These are phyloP conservation scores for Tyrannus savana DNA, from an alignment of 2,113 vertebrate species.

Conservation along the genomic window DNA sequence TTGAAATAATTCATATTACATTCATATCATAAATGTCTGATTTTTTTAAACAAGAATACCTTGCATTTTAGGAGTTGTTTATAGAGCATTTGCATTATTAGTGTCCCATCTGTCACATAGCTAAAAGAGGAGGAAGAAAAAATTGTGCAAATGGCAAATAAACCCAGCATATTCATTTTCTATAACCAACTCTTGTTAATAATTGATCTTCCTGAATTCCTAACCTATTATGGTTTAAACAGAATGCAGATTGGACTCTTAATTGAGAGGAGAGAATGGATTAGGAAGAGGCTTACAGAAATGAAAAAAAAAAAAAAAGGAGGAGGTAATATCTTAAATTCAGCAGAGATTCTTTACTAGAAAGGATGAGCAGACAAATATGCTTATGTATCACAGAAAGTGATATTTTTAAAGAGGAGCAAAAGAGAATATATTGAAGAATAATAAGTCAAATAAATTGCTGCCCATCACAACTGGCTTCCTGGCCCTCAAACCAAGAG, in stretches of 20 bases:
- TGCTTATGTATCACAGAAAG: neutral
- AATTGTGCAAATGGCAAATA: neutral
- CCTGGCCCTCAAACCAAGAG: neutral
- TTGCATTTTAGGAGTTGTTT: neutral
- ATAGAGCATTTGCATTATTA: neutral
- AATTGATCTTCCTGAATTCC: neutral
- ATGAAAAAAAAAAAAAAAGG: neutral
- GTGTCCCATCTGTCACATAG: neutral
- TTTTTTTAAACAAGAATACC: neutral
- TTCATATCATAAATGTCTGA: neutral
- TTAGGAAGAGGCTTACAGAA: neutral
- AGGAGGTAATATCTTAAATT: neutral
- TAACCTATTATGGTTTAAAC: neutral
- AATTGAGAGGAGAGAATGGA: neutral
- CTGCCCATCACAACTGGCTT: neutral
- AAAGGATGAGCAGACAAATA: neutral
- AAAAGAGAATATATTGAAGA: neutral
- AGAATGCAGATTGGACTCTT: neutral
- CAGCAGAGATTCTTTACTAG: neutral
- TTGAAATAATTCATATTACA: neutral
- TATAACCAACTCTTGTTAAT: neutral
- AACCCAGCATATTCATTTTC: neutral
- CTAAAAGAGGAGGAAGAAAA: neutral
- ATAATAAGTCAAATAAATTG: neutral
- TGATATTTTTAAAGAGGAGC: neutral